Conservation (phyloP, 2,888 invertebrate species). For the Cephus sareptanus region DNA sequence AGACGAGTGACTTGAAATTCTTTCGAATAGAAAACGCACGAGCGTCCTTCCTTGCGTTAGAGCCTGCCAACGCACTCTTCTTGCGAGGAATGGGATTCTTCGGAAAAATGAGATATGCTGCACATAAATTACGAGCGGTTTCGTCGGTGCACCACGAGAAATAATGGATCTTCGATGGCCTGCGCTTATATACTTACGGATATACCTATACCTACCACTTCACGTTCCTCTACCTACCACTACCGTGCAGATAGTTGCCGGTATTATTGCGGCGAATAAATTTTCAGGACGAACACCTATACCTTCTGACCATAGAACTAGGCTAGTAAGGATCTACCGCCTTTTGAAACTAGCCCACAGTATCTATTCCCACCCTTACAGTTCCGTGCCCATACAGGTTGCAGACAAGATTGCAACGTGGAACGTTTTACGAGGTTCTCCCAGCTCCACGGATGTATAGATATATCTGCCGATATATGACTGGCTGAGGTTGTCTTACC, state of each 20-base stretch:
- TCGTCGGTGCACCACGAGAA: background rate
- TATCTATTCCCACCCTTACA: background rate
- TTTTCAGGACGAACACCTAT: slow-evolving; percentile 26
- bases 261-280: slow-evolving; percentile 43
- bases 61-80: background rate
- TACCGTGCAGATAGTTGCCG: slow-evolving; percentile 19
- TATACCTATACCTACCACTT: too few species aligned
- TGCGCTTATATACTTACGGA: slow-evolving; percentile 30
- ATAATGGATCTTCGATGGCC: slow-evolving; percentile 42
- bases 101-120: slow-evolving; percentile 21
- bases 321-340: background rate
- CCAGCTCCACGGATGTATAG: background rate
- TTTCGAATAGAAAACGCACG: background rate
- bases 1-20: background rate
- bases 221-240: background rate
- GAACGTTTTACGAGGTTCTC: background rate
- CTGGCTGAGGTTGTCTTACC: background rate
- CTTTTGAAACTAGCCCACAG: background rate
- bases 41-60: background rate
- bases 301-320: background rate
- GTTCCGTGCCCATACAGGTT: background rate
- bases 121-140: slow-evolving; percentile 33
- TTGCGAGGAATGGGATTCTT: background rate
- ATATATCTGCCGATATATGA: background rate
- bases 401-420: background rate